A percentile compares a stretch with the other conserved stretches of the same genome.
Evolutionary conservation across 2,113 vertebrate species (phyloP).

Genomic region (Crotophaga sulcirostris): DNA sequence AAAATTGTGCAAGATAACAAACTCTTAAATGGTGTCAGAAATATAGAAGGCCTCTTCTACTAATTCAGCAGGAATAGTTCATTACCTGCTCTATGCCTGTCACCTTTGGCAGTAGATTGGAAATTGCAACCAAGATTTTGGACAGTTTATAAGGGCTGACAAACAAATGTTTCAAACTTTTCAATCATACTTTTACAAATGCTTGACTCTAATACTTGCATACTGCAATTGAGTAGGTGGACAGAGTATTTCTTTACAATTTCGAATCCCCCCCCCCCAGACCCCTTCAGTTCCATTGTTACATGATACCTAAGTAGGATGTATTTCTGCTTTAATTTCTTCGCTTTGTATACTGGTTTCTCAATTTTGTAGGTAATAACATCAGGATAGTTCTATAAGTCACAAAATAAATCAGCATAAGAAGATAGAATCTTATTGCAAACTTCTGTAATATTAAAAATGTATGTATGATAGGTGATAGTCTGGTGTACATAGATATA

Average conservation of each 20-base stretch:
- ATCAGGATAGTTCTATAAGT: background rate
- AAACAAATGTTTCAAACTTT: background rate
- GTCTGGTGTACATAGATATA: background rate
- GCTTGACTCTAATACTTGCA: background rate
- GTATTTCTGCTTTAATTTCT: background rate
- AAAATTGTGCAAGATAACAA: background rate
- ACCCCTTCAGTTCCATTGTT: accelerated
- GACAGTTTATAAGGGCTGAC: background rate
- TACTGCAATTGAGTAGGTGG: background rate
- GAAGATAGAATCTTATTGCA: background rate
- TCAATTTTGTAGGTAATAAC: background rate
- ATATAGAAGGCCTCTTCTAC: background rate
- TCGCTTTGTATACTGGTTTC: accelerated
- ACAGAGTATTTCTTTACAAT: background rate
- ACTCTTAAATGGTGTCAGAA: slow-evolving; percentile 5
- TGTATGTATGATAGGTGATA: background rate
- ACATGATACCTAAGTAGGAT: background rate
- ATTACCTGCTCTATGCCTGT: background rate
- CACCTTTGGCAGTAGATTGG: background rate
- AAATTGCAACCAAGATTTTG: background rate
- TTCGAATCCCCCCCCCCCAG: too few relatives aligned
- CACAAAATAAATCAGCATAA: background rate
- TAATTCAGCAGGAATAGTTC: background rate
- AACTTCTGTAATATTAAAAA: background rate
- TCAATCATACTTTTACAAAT: background rate